Conservation (phyloP, 2,888 invertebrate species). For the Halocaridina rubra region DNA sequence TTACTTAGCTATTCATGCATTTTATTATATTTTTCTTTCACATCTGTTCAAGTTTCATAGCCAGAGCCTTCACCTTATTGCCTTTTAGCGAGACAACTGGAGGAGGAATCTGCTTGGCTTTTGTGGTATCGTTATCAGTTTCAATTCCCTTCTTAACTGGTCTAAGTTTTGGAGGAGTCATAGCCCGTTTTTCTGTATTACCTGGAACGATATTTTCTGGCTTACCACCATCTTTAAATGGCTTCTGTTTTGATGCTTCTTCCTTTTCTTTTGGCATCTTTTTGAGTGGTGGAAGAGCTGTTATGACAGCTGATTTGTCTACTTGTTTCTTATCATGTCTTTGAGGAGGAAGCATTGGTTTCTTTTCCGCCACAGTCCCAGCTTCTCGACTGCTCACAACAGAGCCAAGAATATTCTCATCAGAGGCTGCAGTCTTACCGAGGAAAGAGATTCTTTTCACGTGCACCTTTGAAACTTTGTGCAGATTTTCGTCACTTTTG, state of each 20-base stretch:
- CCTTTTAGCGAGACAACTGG: background rate
- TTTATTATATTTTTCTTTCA: background rate
- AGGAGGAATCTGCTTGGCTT: background rate
- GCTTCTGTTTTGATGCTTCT: background rate
- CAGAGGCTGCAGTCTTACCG: background rate
- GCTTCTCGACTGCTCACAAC: background rate
- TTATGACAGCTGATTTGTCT: background rate
- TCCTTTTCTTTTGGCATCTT: background rate
- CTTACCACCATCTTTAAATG: background rate
- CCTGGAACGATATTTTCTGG: background rate
- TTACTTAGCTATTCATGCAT: background rate
- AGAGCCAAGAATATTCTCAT: background rate
- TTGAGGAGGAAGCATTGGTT: background rate
- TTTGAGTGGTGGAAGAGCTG: background rate
- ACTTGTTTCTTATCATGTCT: background rate
- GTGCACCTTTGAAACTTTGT: background rate
- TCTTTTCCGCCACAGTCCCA: background rate
- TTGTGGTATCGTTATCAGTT: background rate
- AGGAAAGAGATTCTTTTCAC: background rate
- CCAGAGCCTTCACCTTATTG: background rate
- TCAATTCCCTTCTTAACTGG: background rate
- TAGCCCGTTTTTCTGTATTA: background rate
- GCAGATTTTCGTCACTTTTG: constrained; percentile 46
- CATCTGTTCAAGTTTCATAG: background rate
- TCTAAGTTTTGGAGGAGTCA: background rate